A percentile compares a stretch with the other conserved stretches of the same genome.
Conservation (phyloP, 2,888 invertebrate species). For the Julus scandinavius region DNA sequence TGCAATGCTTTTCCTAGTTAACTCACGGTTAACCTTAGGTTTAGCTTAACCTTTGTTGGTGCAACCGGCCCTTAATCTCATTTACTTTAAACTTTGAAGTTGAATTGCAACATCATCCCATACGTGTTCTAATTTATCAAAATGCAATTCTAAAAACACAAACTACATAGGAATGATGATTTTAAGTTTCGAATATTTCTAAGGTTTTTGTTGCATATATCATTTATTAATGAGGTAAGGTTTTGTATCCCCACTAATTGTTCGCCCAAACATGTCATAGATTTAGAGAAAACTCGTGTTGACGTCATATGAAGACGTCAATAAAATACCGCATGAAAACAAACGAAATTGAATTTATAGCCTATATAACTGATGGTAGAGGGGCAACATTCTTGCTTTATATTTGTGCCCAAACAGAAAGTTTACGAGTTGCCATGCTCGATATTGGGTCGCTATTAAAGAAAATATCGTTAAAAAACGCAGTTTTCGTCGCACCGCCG, state of each 20-base stretch:
- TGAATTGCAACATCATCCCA: too few relatives aligned
- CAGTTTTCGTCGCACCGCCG: neutral
- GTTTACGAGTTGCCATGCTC: neutral
- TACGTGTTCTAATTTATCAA: too few relatives aligned
- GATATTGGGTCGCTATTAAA: slow-evolving; percentile 33
- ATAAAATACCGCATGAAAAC: neutral
- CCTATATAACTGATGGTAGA: neutral
- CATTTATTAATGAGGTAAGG: neutral
- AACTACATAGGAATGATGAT: too few relatives aligned
- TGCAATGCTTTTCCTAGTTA: too few relatives aligned
- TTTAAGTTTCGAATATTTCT: too few relatives aligned
- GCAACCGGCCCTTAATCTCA: too few relatives aligned
- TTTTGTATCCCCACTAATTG: neutral
- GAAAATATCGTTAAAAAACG: slow-evolving; percentile 31
- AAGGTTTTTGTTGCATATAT: too few relatives aligned
- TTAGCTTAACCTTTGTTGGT: too few relatives aligned
- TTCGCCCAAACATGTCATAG: neutral
- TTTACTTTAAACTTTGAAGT: too few relatives aligned
- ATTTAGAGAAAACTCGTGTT: neutral
- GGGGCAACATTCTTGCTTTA: neutral
- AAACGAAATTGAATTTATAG: neutral
- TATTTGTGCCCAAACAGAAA: neutral
- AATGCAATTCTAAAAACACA: too few relatives aligned
- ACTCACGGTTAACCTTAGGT: too few relatives aligned
- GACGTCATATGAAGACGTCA: neutral